Conservation (phyloP, 1,140 invertebrate species). For the Brachionus angularis region DNA sequence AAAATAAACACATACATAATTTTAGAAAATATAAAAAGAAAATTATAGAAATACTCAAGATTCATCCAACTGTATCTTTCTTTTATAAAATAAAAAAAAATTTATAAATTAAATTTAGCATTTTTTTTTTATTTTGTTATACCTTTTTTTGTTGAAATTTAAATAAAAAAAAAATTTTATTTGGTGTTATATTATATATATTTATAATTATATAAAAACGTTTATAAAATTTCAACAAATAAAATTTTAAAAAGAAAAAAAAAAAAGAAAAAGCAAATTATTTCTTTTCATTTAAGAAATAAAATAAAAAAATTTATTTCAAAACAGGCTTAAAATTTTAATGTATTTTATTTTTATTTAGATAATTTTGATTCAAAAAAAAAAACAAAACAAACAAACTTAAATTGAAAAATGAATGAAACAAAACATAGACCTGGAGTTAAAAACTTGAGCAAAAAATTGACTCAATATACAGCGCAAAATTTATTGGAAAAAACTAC, state of each 20-base stretch:
- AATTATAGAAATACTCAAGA: slow-evolving; percentile 27
- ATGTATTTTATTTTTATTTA: too few relatives aligned
- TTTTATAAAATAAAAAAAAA: too few relatives aligned
- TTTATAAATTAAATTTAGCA: too few relatives aligned
- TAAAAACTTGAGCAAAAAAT: not conserved
- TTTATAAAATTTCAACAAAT: too few relatives aligned
- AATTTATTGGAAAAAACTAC: not conserved
- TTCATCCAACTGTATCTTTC: slow-evolving; percentile 42
- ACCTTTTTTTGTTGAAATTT: slow-evolving; percentile 12
- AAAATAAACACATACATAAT: not conserved
- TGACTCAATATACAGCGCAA: not conserved
- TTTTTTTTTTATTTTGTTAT: not conserved
- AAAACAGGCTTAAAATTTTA: too few relatives aligned
- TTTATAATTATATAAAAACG: too few relatives aligned
- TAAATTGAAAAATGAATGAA: slow-evolving; percentile 28
- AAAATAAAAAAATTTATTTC: too few relatives aligned
- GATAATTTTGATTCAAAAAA: too few relatives aligned
- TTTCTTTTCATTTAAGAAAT: too few relatives aligned
- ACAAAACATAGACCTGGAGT: not conserved
- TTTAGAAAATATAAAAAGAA: slow-evolving; percentile 31
- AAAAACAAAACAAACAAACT: too few relatives aligned
- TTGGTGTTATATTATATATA: not conserved
- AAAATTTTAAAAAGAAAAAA: too few relatives aligned
- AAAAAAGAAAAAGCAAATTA: too few relatives aligned
- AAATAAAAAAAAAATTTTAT: not conserved